A percentile compares a stretch with the other conserved stretches of the same genome.
phyloP scores from a whole-genome alignment of 2,113 vertebrate genomes.

The Puntigrus tetrazona region DNA sequence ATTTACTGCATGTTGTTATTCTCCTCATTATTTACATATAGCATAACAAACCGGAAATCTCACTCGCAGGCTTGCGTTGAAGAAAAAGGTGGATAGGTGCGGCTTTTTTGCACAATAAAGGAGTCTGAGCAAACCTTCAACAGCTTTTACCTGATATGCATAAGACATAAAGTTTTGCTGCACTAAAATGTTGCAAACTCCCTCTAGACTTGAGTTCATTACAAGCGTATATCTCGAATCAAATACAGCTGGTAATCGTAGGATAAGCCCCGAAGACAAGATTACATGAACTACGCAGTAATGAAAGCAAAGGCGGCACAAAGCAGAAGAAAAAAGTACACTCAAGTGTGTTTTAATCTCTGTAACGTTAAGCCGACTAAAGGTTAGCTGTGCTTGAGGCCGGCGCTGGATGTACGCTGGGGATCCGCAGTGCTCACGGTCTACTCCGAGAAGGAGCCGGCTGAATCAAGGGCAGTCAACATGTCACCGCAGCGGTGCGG shows the following conservation, averaged over 20 bases:
- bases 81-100: too few species aligned
- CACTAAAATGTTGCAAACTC: conserved; percentile 12
- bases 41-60: too few species aligned
- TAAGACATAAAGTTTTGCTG: conserved; percentile 1
- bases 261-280: conserved; percentile 34
- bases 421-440: neutral
- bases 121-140: neutral
- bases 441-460: neutral
- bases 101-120: too few species aligned
- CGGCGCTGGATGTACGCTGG: conserved; percentile 4
- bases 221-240: conserved; percentile 29
- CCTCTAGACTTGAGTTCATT: neutral
- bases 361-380: conserved; percentile 51
- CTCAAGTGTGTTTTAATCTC: conserved; percentile 44
- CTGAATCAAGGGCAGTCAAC: conserved; percentile 40
- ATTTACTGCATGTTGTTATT: too few species aligned
- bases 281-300: conserved; percentile 19
- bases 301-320: conserved; percentile 30
- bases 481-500: conserved; percentile 20
- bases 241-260: conserved; percentile 8
- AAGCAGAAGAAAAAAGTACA: conserved; percentile 38
- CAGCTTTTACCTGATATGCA: conserved; percentile 2
- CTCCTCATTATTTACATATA: too few species aligned
- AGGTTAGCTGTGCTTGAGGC: conserved; percentile 37
- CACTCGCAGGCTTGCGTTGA: too few species aligned